Evolutionary conservation across 1,140 invertebrate species (phyloP), one percentile per base, ranked within the genome.

Genomic region (Lordiphosa clarofinis): DNA sequence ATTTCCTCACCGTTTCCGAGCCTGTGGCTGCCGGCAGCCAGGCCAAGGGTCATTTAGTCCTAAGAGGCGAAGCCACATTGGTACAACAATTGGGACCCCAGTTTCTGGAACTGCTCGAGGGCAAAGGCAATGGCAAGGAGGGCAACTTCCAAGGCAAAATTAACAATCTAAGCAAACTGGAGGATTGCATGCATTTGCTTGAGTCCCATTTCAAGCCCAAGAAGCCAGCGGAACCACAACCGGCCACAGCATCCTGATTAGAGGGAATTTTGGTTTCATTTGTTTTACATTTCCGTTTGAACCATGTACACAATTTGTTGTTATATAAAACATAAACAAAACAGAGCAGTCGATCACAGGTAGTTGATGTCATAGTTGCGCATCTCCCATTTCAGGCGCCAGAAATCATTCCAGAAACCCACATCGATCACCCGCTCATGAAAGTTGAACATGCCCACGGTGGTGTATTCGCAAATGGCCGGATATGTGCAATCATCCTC

Each of bases 361-460:
- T 88, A 90, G 89, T 95, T 96, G 7, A 95, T 89, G 91, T 96
- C 95, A 91, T 93, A 96, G 88, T 96, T 92, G 43, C 88, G 90
- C 92, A 95, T 95, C 86, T 93, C 93, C 65, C 92, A 91, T 40
- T 91, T 91, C 19, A 95, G 89, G 52, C 93, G 90, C 92, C 93
- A 94, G 93, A 94, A 96, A 54, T 90, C 91, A 54, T 94, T 92
- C 81, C 94, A 90, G 69, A 96, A 91, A 4, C 96, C 96, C 57
- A 96, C 86, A 88, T 97, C 96, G 21, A 96, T 88, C 58, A 96
- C 92, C 69, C 93, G 90, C 67, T 92, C 78, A 56, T 92, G 79
- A 74, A 94, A 92, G 31, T 90, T 92, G 4, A 91, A 49, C 65
- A 91, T 92, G 68, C 89, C 78, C 4, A 94, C 92, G 81, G 93